Conservation (phyloP, 2,113 vertebrate genomes). For the Hippocampus barbouri region DNA sequence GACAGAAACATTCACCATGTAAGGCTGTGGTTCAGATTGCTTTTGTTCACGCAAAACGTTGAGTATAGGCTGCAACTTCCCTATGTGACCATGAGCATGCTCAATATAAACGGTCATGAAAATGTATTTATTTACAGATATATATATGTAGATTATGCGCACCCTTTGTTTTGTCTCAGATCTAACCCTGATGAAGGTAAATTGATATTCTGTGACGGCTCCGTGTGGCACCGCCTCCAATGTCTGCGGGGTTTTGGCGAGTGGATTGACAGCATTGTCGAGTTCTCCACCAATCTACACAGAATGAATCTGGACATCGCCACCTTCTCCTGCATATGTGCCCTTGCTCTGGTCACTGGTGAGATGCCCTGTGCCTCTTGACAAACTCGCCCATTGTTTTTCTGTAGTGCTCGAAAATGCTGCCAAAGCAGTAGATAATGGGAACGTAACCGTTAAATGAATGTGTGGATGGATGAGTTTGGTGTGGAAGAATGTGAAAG, state of each 20-base stretch:
- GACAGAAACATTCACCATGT: no score
- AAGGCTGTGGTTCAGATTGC: not conserved
- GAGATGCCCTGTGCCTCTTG: slow-evolving; percentile 41
- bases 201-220: slow-evolving; percentile 94
- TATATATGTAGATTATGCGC: no score
- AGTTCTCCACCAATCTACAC: slow-evolving; percentile 91
- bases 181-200: slow-evolving; percentile 91
- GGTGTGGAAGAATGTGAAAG: no score
- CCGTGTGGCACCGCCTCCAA: slow-evolving; percentile 91
- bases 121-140: not conserved
- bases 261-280: slow-evolving; percentile 95
- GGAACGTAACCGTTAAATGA: no score
- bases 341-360: slow-evolving; percentile 96
- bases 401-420: no score
- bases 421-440: not conserved
- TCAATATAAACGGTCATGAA: not conserved
- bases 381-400: no score
- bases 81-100: not conserved
- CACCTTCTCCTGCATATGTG: slow-evolving; percentile 92
- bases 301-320: slow-evolving; percentile 94
- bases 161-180: slow-evolving; percentile 62
- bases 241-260: slow-evolving; percentile 96
- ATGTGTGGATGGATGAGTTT: no score
- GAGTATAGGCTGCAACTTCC: no score
- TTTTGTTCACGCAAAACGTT: not conserved